Evolutionary conservation across 2,888 invertebrate species (phyloP), one percentile per base, ranked within the genome.

Genomic region (Tenthredo notha): DNA sequence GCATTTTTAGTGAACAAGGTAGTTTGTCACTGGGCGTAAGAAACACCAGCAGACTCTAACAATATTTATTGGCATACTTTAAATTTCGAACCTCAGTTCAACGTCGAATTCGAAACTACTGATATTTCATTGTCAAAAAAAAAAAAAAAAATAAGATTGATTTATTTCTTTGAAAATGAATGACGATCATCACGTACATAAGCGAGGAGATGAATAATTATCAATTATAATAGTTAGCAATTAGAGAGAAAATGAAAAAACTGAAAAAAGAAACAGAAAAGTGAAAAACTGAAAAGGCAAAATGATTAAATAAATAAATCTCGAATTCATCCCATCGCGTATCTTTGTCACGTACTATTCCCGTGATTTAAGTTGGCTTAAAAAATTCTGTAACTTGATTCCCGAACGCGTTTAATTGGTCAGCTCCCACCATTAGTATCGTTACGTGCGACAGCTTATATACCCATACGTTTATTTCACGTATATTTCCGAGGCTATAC

Each of bases 321-420:
- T 74, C 10, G 40, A 9, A 43, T 74, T 21, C n/a, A 74, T 74
- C 72, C 43, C 47, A 77, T 77, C 50, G 29, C 54, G 80, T 61
- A 80, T 80, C 61, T 80, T 43, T 40, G 61, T 80, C 80, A 61
- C 61, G 80, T 77, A 74, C 29, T 50, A 80, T 47, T 40, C n/a
- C 43, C 18, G 83, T 83, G 83, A 83, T 83, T 83, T 47, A 83
- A 83, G 47, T 67, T 61, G 37, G 33, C 33, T 65, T 47, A 33
- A 21, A 33, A 21, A 47, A 83, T 83, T 67, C 67, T 18, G 83
- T 83, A 83, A 83, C 83, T 67, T 83, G 83, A 83, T 70, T 25
- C 83, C 47, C 67, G 43, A 83, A 83, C 47, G 67, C 50, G 50
- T 83, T 83, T 83, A 83, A 83, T 83, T 83, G 83, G 83, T 83